Percentiles rank a stretch among this genome's conserved stretches.
These are phyloP conservation scores for Xiphophorus maculatus DNA, from an alignment of 2,113 vertebrate genomes.

Conservation along the genomic window DNA sequence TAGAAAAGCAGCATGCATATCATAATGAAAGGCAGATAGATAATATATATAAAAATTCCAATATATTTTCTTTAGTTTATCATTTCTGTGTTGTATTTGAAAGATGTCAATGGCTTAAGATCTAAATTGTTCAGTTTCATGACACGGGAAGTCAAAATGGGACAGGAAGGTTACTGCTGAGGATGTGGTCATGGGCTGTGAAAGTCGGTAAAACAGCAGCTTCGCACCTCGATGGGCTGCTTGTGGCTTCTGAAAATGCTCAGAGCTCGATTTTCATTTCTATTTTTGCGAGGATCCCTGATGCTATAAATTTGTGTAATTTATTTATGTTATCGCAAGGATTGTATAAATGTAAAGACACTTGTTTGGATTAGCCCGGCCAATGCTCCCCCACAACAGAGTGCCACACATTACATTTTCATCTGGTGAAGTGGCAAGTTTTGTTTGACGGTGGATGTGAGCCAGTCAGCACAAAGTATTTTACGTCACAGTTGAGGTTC, in stretches of 20 bases:
- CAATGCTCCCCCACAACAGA: neutral
- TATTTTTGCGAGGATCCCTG: neutral
- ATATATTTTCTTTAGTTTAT: neutral
- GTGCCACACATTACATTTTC: constrained; percentile 21
- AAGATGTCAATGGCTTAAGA: neutral
- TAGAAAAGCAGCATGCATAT: neutral
- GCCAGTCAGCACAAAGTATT: constrained; percentile 11
- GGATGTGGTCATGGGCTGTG: constrained; percentile 57
- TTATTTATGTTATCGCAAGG: constrained; percentile 13
- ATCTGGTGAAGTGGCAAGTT: constrained; percentile 21
- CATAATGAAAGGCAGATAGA: neutral
- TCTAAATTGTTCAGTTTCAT: constrained; percentile 2
- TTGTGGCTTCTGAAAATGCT: constrained; percentile 4
- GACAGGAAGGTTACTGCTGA: constrained; percentile 33
- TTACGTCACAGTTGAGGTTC: constrained; percentile 45
- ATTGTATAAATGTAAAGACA: neutral
- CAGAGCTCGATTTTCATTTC: neutral
- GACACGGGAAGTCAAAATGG: constrained; percentile 51
- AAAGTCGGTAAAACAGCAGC: neutral
- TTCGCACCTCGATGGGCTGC: constrained; percentile 10
- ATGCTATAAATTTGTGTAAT: neutral
- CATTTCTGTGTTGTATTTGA: neutral
- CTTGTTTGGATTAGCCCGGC: constrained; percentile 7
- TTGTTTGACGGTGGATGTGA: constrained; percentile 32
- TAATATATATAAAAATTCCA: neutral